Base-by-base conservation (phyloP, 2,113 vertebrate genomes). In the Mormyrus lacerda region DNA sequence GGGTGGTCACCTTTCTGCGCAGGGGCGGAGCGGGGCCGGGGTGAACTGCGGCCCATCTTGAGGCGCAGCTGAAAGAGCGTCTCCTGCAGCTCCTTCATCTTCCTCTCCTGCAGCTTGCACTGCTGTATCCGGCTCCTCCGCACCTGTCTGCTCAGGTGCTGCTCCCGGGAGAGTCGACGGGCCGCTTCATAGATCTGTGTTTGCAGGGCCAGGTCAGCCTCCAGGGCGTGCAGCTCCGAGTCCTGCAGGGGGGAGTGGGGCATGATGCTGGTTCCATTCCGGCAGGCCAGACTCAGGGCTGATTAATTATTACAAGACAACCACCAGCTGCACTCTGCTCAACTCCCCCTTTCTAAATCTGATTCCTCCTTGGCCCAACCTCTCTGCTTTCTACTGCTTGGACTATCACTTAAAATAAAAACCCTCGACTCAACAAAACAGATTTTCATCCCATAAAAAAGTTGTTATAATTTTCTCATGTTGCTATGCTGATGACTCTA, bases 111-210 rank as follows among this genome's bases (percentile, higher is more conserved):
- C 8, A 92, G 94, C 91, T 94, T 95, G 0, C 92, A 93, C 0
- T 95, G 96, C 0, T 95, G 96, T 83, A 96, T 89, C 0, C 97
- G 95, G 90, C 96, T 97, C 93, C 96, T 96, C 27, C 93, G 96
- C 0, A 97, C 93, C 61, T 96, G 95, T 73, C 97, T 95, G 89
- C 94, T 94, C 0, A 95, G 94, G 91, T 97, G 96, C 84, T 96
- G 95, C 93, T 99, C 97, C 0, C 90, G 91, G 35, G 94, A 97
- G 9, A 99, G 96, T 11, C 94, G 94, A 0, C 94, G 95, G 0
- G 96, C 95, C 0, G 98, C 98, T 90, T 96, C 95, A 0, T 96
- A 95, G 42, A 99, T 98, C 95, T 97, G 97, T 90, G 96, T 95
- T 95, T 99, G 98, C 91, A 99, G 94, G 0, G 97, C 96, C 91